phyloP scores from a whole-genome alignment of 1,140 invertebrate genomes.

The Yoshiicerus persimilis region DNA sequence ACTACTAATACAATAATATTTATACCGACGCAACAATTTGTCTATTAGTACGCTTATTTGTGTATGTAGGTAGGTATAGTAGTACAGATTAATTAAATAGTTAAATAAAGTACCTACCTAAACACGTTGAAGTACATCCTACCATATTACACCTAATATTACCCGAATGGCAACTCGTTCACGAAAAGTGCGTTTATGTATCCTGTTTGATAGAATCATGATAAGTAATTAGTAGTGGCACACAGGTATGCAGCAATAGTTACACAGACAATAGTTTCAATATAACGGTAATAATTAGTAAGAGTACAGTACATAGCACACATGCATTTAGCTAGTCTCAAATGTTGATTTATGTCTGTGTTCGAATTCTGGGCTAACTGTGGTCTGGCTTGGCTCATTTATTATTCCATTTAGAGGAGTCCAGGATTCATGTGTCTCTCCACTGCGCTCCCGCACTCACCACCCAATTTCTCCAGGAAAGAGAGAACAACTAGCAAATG shows the following conservation, averaged over 20 bases:
- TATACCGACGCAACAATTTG: background rate
- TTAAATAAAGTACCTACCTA: background rate
- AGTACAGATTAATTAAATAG: background rate
- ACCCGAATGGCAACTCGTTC: conserved; percentile 18
- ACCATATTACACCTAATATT: background rate
- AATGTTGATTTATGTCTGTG: background rate
- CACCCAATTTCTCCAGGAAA: background rate
- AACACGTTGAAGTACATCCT: background rate
- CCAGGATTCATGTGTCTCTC: background rate
- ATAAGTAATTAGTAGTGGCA: background rate
- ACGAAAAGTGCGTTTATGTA: background rate
- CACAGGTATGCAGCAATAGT: background rate
- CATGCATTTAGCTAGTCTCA: background rate
- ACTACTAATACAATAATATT: background rate
- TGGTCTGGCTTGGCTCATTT: background rate
- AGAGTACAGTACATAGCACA: background rate
- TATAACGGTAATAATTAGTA: background rate
- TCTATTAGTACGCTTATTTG: background rate
- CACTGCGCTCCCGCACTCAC: background rate
- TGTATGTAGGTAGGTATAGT: background rate
- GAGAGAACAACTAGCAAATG: background rate
- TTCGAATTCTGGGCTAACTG: background rate
- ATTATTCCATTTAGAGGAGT: background rate
- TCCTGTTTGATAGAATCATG: background rate
- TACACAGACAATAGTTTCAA: background rate